Conservation (phyloP, 2,113 vertebrate species). For the Neolamprologus toae region DNA sequence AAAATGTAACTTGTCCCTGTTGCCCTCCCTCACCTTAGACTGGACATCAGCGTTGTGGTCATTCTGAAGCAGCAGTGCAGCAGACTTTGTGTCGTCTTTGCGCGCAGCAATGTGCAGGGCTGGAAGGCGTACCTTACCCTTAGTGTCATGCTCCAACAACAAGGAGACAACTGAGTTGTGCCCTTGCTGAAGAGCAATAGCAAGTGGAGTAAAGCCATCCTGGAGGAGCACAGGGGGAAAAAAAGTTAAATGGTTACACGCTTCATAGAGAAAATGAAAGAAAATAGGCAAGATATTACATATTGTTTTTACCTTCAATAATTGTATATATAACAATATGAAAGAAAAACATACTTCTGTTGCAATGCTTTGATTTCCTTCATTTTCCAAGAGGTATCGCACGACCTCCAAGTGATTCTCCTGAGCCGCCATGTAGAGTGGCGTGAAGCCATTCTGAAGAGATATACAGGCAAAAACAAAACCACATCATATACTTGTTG, state of each 20-base stretch:
- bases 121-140: conserved; percentile 91
- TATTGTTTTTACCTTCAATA: neutral
- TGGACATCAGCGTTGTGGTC: conserved; percentile 98
- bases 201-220: conserved; percentile 96
- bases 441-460: conserved; percentile 94
- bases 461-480: neutral
- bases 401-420: conserved; percentile 97
- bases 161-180: conserved; percentile 95
- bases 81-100: conserved; percentile 97
- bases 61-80: conserved; percentile 91
- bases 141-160: conserved; percentile 95
- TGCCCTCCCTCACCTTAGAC: conserved; percentile 82
- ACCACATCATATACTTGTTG: neutral
- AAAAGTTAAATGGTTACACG: neutral
- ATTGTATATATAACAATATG: neutral
- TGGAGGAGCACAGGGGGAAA: conserved; percentile 15
- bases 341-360: conserved; percentile 78
- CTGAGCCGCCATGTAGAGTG: conserved; percentile 97
- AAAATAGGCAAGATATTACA: neutral
- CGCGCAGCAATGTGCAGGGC: conserved; percentile 94
- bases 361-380: conserved; percentile 96
- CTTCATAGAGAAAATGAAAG: neutral
- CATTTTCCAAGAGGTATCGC: conserved; percentile 91
- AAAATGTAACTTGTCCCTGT: neutral
- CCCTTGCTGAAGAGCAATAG: conserved; percentile 93